Percentiles rank a stretch among this genome's conserved stretches.
Evolutionary conservation across 2,888 invertebrate genomes (phyloP).

Genomic region (Clitarchus hookeri): DNA sequence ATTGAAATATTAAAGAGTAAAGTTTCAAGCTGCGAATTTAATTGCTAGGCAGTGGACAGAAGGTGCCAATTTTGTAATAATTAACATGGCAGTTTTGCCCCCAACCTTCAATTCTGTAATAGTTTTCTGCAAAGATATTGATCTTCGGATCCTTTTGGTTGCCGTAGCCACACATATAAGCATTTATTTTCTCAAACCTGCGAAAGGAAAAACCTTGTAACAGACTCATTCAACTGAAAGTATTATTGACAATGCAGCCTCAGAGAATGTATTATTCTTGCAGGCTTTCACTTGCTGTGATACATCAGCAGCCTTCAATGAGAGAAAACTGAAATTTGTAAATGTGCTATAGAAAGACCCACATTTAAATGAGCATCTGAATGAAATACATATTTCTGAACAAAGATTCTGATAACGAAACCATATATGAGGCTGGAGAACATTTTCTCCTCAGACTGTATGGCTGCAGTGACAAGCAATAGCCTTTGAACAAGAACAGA

Average conservation of each 20-base stretch:
- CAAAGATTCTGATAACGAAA: no score
- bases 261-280: slow-evolving; percentile 45
- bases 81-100: background rate
- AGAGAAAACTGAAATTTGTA: slow-evolving; percentile 44
- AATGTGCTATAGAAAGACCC: slow-evolving; percentile 42
- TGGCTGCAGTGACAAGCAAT: no score
- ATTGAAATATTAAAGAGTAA: background rate
- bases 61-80: background rate
- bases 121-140: slow-evolving; percentile 18
- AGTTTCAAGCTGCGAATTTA: background rate
- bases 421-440: no score
- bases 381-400: no score
- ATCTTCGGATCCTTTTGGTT: background rate
- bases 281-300: slow-evolving; percentile 41
- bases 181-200: slow-evolving; percentile 27
- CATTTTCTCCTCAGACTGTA: no score
- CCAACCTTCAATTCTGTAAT: slow-evolving; percentile 19
- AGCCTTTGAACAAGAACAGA: no score
- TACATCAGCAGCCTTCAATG: slow-evolving; percentile 45
- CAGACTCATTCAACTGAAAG: slow-evolving; percentile 41
- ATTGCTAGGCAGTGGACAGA: background rate
- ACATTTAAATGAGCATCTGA: slow-evolving; percentile 42
- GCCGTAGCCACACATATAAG: background rate
- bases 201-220: slow-evolving; percentile 30
- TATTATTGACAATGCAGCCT: slow-evolving; percentile 43